Base-by-base conservation (phyloP, 2,797 vertebrate species). In the Tinamus major region DNA sequence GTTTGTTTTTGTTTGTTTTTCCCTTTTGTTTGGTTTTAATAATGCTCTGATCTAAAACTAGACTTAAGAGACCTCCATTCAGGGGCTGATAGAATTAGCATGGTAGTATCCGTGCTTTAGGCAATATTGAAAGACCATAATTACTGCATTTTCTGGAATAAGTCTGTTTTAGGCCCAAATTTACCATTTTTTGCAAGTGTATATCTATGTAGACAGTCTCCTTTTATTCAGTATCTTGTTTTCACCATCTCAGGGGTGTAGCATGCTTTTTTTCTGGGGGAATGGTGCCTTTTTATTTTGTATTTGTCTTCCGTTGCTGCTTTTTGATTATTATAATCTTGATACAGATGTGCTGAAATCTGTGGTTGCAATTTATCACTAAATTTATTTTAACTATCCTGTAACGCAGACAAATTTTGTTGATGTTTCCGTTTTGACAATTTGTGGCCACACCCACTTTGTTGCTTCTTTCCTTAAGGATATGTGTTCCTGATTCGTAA, bases 401-500 rank as follows among this genome's bases (percentile, higher is more conserved):
- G 63, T 89, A 93, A 86, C 93, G 80, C 15, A 56, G 77, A 93
- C 78, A 80, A 93, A 80, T 59, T 33, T 31, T 68, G 84, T 88
- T 78, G 70, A 90, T 93, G 58, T 89, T 93, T 33, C n/a, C 31
- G 67, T 78, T 93, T 86, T 91, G 86, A 91, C 77, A 86, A 63
- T 93, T 80, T 80, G 79, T 89, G 89, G 9, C 49, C 82, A 6
- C 62, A 79, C 64, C 95, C 91, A 64, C 87, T 96, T 41, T 79
- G 79, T 94, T 56, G 17, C 17, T 77, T 63, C 69, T 94, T 93
- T 95, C 79, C 86, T 90, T 90, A 48, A 77, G 90, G 92, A 69
- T 44, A 29, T 94, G 94, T 94, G 81, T 93, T 86, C 86, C 77
- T 87, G 77, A 86, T 95, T 77, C 89, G 86, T 92, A 79, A 91